A percentile compares a stretch with the other conserved stretches of the same genome.
These are phyloP conservation scores for Melanchra persicariae DNA, from an alignment of 2,888 invertebrate genomes.

Conservation along the genomic window DNA sequence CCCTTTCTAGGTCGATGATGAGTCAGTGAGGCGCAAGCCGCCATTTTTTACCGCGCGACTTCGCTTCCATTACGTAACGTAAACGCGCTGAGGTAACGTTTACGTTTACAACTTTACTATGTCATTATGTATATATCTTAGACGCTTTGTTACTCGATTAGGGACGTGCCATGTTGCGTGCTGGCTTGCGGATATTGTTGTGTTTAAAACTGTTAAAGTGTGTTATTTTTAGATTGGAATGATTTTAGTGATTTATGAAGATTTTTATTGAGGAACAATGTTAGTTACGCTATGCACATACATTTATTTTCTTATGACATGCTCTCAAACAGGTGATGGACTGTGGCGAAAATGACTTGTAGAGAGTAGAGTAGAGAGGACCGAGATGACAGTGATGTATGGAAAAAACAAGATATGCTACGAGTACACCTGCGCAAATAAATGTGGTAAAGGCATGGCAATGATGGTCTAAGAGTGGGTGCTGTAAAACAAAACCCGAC, in stretches of 20 bases:
- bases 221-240: constrained; percentile 29
- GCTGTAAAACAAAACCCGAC: no score
- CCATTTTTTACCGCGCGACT: constrained; percentile 50
- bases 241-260: constrained; percentile 22
- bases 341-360: background rate
- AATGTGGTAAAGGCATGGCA: no score
- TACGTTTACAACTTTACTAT: constrained; percentile 47
- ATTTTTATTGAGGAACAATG: constrained; percentile 21
- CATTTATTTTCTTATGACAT: constrained; percentile 7
- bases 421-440: no score
- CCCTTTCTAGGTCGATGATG: constrained; percentile 54
- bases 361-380: background rate
- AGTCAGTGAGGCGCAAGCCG: constrained; percentile 44
- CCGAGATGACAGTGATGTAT: no score
- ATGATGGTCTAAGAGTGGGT: no score
- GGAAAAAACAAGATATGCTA: no score
- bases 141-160: constrained; percentile 54
- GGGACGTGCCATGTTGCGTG: constrained; percentile 46
- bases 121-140: constrained; percentile 43
- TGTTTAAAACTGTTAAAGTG: constrained; percentile 1
- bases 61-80: constrained; percentile 43
- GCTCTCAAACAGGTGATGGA: background rate
- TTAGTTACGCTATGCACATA: background rate
- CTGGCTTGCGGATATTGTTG: constrained; percentile 35
- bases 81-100: constrained; percentile 57